Evolutionary conservation across 2,113 vertebrate genomes (phyloP).

Genomic region (Narcine bancroftii): DNA sequence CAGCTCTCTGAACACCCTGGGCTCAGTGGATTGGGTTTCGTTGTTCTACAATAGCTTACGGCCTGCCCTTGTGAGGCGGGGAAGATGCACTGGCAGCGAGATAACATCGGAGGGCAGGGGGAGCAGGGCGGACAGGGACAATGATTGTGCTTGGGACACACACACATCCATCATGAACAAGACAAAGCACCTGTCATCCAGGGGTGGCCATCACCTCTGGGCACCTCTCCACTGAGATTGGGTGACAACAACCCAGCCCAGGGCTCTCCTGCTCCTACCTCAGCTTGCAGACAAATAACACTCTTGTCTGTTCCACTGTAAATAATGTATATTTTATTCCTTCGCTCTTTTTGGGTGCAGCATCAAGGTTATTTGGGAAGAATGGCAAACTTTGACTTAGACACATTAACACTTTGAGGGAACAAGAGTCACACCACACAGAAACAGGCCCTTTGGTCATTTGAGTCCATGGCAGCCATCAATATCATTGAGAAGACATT

Average conservation of each 20-base stretch:
- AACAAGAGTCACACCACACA: too few relatives aligned
- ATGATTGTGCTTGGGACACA: slow-evolving; percentile 52
- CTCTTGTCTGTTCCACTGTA: background rate
- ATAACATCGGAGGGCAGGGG: slow-evolving; percentile 53
- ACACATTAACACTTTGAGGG: background rate
- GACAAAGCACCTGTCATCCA: slow-evolving; percentile 71
- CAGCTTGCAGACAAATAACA: background rate
- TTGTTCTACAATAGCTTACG: slow-evolving; percentile 40
- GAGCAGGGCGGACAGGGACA: slow-evolving; percentile 52
- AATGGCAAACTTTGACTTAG: too few relatives aligned
- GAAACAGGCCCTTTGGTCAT: too few relatives aligned
- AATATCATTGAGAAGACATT: too few relatives aligned
- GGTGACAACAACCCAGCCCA: slow-evolving; percentile 41
- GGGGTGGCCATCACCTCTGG: slow-evolving; percentile 55
- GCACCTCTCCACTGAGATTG: slow-evolving; percentile 47
- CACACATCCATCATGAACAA: slow-evolving; percentile 64
- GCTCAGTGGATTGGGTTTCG: slow-evolving; percentile 47
- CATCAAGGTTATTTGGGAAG: too few relatives aligned
- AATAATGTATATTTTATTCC: background rate
- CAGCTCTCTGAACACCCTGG: slow-evolving; percentile 38
- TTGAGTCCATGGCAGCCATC: too few relatives aligned
- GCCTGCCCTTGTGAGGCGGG: slow-evolving; percentile 53
- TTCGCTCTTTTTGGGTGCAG: background rate
- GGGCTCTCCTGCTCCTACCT: background rate
- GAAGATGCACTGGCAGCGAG: slow-evolving; percentile 51